These are phyloP conservation scores for Argya squamiceps DNA, from an alignment of 2,797 vertebrate genomes.

Conservation along the genomic window DNA sequence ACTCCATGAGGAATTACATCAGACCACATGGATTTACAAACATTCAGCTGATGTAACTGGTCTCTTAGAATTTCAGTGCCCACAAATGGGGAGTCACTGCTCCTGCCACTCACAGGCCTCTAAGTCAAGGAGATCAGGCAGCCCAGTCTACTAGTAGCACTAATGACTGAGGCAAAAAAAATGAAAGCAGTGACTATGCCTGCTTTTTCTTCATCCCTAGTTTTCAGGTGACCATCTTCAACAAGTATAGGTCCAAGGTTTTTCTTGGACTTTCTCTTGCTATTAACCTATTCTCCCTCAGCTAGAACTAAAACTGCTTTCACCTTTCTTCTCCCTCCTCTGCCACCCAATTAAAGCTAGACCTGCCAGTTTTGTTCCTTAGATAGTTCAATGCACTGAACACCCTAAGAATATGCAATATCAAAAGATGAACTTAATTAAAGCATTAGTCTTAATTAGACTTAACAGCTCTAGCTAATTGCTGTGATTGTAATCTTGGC, in stretches of 20 bases:
- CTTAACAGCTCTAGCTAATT: slow-evolving; percentile 6
- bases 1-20: not conserved
- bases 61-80: not conserved
- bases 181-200: not conserved
- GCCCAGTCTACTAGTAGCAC: not conserved
- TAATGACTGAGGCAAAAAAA: not conserved
- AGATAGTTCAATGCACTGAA: not conserved
- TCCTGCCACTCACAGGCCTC: not conserved
- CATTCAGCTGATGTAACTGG: not conserved
- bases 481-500: not conserved
- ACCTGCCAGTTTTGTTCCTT: not conserved
- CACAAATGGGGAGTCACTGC: not conserved
- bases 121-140: not conserved
- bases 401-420: not conserved
- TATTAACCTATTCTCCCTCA: not conserved
- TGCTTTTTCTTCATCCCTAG: not conserved
- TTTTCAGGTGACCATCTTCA: not conserved
- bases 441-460: slow-evolving; percentile 38
- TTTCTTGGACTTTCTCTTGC: not conserved
- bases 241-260: rapidly evolving
- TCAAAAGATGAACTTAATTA: slow-evolving; percentile 27
- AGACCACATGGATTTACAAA: not conserved
- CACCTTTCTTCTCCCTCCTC: not conserved
- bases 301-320: not conserved
- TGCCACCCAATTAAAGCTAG: not conserved